A percentile compares a stretch with the other conserved stretches of the same genome.
These are phyloP conservation scores for Conchocele bisecta DNA, from an alignment of 2,888 invertebrate species.

Conservation along the genomic window DNA sequence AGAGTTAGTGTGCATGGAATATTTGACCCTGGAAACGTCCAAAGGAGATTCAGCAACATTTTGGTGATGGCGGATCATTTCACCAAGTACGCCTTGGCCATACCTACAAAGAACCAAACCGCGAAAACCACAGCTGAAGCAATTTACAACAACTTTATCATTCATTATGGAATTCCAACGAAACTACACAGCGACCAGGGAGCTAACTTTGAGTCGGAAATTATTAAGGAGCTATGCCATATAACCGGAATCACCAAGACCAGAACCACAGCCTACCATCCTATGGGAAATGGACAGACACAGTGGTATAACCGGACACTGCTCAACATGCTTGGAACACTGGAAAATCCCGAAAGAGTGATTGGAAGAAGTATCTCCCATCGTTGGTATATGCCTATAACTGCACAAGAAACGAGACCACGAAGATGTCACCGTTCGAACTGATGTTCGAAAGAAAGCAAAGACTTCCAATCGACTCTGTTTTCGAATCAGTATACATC, in stretches of 20 bases:
- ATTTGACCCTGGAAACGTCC: not conserved
- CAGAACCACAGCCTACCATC: conserved; percentile 6
- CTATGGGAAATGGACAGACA: conserved; percentile 3
- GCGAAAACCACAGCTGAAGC: conserved; percentile 43
- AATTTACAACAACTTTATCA: conserved; percentile 26
- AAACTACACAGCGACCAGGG: conserved; percentile 17
- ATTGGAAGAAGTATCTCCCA: conserved; percentile 22
- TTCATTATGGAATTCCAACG: conserved; percentile 30
- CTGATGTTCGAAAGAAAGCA: too few relatives aligned
- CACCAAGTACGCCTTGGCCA: conserved; percentile 21
- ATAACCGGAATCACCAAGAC: conserved; percentile 11
- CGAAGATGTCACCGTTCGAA: conserved; percentile 14
- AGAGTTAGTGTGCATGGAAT: conserved; percentile 30
- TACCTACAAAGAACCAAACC: conserved; percentile 25
- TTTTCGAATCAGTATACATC: not conserved
- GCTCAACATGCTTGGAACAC: conserved; percentile 15
- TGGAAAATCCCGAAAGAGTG: not conserved
- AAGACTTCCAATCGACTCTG: not conserved
- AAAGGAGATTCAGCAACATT: conserved; percentile 2
- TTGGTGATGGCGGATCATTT: conserved; percentile 33
- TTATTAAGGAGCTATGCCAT: conserved; percentile 24
- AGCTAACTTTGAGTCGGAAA: conserved; percentile 11
- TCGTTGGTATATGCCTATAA: conserved; percentile 28
- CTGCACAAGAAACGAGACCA: conserved; percentile 19
- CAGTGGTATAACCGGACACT: conserved; percentile 28